Conservation (phyloP, 2,797 vertebrate genomes). For the Ataeniobius toweri region DNA sequence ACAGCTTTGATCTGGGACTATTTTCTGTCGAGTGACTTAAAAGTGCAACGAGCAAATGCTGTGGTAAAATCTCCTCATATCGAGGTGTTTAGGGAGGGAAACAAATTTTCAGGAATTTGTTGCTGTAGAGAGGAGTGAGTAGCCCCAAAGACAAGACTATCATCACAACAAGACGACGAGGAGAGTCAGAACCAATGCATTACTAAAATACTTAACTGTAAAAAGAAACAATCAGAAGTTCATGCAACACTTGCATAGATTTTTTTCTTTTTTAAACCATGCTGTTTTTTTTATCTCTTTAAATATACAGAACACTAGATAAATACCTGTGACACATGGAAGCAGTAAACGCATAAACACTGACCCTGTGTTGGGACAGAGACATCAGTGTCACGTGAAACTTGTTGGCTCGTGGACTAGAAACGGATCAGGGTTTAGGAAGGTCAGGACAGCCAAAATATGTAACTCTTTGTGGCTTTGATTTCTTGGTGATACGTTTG, state of each 20-base stretch:
- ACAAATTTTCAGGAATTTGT: conserved; percentile 46
- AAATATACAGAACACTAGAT: conserved; percentile 83
- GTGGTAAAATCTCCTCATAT: conserved; percentile 35
- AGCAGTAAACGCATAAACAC: conserved; percentile 63
- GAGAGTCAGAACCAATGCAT: conserved; percentile 77
- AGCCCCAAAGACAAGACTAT: conserved; percentile 76
- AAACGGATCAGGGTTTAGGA: conserved; percentile 23
- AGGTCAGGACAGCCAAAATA: background rate
- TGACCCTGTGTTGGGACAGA: conserved; percentile 40
- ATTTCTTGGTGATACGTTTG: background rate
- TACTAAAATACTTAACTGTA: conserved; percentile 80
- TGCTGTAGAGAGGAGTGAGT: conserved; percentile 67
- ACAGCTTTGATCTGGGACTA: conserved; percentile 48
- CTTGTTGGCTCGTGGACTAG: conserved; percentile 42
- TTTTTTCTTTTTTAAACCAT: conserved; percentile 79
- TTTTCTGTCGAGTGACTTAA: conserved; percentile 45
- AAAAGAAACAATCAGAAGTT: conserved; percentile 81
- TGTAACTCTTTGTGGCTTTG: background rate
- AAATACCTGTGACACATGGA: conserved; percentile 78
- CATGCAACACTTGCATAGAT: conserved; percentile 89
- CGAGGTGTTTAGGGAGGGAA: conserved; percentile 47
- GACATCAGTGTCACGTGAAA: conserved; percentile 18
- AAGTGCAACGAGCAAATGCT: conserved; percentile 43
- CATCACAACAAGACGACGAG: conserved; percentile 78
- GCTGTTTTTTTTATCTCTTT: conserved; percentile 73